phyloP scores from a whole-genome alignment of 2,888 invertebrate genomes.

The Hyposoter didymator region DNA sequence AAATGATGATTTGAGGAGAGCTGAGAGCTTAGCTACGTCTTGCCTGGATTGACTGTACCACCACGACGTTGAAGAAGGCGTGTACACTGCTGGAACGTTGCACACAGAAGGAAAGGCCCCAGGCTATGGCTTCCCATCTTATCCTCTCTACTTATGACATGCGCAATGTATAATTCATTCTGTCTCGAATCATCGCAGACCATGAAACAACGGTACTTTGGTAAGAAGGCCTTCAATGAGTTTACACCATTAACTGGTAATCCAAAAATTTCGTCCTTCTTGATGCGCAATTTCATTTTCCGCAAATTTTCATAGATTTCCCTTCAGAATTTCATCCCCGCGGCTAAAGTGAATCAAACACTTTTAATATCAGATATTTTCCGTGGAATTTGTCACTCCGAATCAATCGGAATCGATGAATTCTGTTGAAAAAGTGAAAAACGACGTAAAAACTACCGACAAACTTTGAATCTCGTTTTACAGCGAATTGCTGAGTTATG shows the following conservation, averaged over 20 bases:
- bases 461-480: background rate
- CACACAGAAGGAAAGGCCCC: conserved; percentile 78
- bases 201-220: too few species aligned
- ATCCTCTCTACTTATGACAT: conserved; percentile 71
- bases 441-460: background rate
- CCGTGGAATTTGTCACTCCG: too few species aligned
- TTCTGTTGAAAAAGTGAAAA: too few species aligned
- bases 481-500: background rate
- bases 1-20: conserved; percentile 54
- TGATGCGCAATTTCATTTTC: background rate
- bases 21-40: conserved; percentile 43
- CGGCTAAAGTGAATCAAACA: background rate
- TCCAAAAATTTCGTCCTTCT: background rate
- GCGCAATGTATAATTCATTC: conserved; percentile 14
- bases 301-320: background rate
- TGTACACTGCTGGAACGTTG: conserved; percentile 67
- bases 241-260: background rate
- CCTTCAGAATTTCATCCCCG: background rate
- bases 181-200: background rate
- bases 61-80: conserved; percentile 66
- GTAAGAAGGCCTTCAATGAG: background rate
- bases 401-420: too few species aligned
- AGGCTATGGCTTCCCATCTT: conserved; percentile 82
- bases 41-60: conserved; percentile 75
- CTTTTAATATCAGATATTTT: background rate